phyloP scores from a whole-genome alignment of 92 coral and sea anemone genomes.

The Parazoanthus darwini region DNA sequence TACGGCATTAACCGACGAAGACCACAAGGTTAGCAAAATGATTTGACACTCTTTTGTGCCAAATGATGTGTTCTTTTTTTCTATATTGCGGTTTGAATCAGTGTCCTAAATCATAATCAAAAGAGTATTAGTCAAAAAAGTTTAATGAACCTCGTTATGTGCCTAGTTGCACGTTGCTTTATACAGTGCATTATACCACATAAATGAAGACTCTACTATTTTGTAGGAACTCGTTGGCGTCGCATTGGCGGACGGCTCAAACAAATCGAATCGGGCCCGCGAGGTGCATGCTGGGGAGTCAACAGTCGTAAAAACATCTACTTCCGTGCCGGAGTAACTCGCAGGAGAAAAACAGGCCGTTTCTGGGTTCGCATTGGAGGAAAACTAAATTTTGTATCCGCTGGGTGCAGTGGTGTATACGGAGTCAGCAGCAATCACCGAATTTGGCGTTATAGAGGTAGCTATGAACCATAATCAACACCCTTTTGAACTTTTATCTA shows the following conservation, averaged over 20 bases:
- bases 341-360: slow-evolving; percentile 7
- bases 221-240: slow-evolving; percentile 11
- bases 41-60: neutral
- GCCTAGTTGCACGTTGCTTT: neutral
- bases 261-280: slow-evolving; percentile 35
- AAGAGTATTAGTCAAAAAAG: neutral
- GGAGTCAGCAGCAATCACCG: slow-evolving; percentile 30
- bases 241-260: slow-evolving; percentile 11
- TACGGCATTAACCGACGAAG: slow-evolving; percentile 11
- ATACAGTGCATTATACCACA: too few relatives aligned
- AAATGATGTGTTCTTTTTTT: too few relatives aligned
- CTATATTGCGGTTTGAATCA: neutral
- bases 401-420: slow-evolving; percentile 30
- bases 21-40: slow-evolving; percentile 26
- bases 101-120: neutral
- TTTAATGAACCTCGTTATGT: neutral
- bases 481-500: too few relatives aligned
- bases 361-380: slow-evolving; percentile 36
- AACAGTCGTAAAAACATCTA: slow-evolving; percentile 20
- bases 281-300: slow-evolving; percentile 38
- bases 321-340: slow-evolving; percentile 35
- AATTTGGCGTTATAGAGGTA: slow-evolving; percentile 38
- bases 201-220: neutral
- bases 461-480: neutral
- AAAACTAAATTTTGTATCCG: slow-evolving; percentile 17